Evolutionary conservation across 2,888 invertebrate species (phyloP), one percentile per base, ranked within the genome.

Genomic region (Platypus cylindrus): DNA sequence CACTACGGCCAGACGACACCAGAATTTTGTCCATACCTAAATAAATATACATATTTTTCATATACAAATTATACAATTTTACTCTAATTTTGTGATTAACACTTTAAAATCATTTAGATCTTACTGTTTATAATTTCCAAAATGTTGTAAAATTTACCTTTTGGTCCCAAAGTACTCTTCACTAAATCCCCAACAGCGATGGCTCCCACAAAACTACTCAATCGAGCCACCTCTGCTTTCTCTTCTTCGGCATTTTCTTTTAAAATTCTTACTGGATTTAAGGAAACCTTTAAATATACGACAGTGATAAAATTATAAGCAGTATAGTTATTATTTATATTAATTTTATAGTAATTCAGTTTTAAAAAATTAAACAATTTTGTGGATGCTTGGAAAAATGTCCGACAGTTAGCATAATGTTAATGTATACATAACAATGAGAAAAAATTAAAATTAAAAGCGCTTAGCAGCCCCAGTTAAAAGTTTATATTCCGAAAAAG

Each of bases 161-260:
- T 98, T 1, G 98, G 98, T 3, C 98, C 98, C 17, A 99, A 70
- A 3, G 98, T 99, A 49, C 90, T 93, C 62, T 95, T 98, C 0
- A 99, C 87, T 47, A 99, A 70, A 64, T 99, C 98, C 17, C 98
- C 98, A 54, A 99, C 90, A 9, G 97, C 95, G 52, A 97, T 97
- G 13, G 97, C 97, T 33, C 98, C 98, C 46, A 97, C 85, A 60
- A 99, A 98, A 51, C 91, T 89, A 40, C 97, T 97, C 67, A 98
- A 68, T 38, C 98, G 82, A 52, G 98, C 98, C 54, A 86, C 83
- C 65, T 99, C 98, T 13, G 84, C 89, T 58, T 89, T 94, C 61
- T 99, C 98, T 64, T 98, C 94, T 60, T 95, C 94, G 0, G 97
- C 97, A 48, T 94, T 91, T 68, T 82, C 76, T 63, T 87, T 95